Base-by-base conservation (phyloP, 2,797 vertebrate genomes). In the Pteronotus mesoamericanus region DNA sequence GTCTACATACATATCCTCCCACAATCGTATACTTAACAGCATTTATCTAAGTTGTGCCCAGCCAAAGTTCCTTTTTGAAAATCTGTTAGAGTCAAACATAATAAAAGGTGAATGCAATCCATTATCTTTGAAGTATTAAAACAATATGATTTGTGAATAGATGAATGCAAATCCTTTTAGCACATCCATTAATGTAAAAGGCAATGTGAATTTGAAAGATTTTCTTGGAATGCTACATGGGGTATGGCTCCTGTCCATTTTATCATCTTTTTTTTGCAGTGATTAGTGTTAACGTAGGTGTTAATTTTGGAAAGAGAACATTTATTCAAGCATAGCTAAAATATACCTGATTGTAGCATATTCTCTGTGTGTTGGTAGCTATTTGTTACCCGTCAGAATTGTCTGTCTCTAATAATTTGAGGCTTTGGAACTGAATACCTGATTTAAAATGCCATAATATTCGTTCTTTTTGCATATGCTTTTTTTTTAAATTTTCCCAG, bases 121-220 rank as follows among this genome's bases (percentile, higher is more conserved):
- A 29, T 94, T 94, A 92, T 83, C 64, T 92, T 48, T 77, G 59
- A 82, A 39, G 21, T 88, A 72, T 55, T 95, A 89, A 89, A 78
- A 57, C 32, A 79, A 19, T 82, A 42, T 66, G 29, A 84, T 57
- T 84, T 91, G 79, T 72, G 42, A 75, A 75, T 82, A 91, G 75
- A 85, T 6, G 61, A 90, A 39, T 85, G 14, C 10, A 94, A 48
- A 91, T 48, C 39, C 39, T 86, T 89, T 95, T 59, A 72, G 48
- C 18, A 84, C 22, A 29, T 80, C 46, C 57, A 48, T 92, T 96
- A 90, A 93, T 72, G 11, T 86, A 68, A 95, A 86, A 82, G 68
- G 22, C 16, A 42, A 29, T 90, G 87, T 78, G 24, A 85, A 80
- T 78, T 29, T 82, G 42, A 79, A 95, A 72, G 21, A 78, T 55